Conservation (phyloP, 2,113 vertebrate species). For the Sakesphorus luctuosus region DNA sequence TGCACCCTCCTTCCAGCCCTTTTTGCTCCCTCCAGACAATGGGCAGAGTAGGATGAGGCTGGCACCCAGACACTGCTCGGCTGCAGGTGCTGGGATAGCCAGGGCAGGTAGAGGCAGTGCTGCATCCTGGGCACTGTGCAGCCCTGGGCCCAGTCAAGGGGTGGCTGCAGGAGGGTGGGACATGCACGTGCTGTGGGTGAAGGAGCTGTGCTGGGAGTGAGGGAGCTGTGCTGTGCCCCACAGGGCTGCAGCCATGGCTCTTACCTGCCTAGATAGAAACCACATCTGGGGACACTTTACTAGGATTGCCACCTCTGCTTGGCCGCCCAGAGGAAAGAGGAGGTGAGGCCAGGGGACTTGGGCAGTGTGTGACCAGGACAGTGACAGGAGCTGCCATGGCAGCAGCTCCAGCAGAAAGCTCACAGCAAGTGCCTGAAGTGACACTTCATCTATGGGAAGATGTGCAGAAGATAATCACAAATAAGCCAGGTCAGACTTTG, state of each 20-base stretch:
- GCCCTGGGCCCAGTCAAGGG: neutral
- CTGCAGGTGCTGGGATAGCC: neutral
- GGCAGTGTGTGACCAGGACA: neutral
- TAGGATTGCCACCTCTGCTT: neutral
- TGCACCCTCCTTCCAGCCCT: neutral
- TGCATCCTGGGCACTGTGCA: neutral
- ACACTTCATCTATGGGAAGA: neutral
- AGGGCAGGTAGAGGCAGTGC: accelerated
- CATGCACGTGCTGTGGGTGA: neutral
- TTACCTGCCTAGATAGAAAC: neutral
- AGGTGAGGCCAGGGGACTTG: neutral
- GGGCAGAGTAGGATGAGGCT: neutral
- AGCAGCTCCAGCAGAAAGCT: neutral
- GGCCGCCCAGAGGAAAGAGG: neutral
- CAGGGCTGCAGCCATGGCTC: accelerated
- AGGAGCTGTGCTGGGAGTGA: too few species aligned
- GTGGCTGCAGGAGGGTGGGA: neutral
- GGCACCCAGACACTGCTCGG: neutral
- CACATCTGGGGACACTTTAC: neutral
- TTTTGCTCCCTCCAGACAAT: neutral
- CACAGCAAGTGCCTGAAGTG: neutral
- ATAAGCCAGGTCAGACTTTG: neutral
- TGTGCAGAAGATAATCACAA: neutral
- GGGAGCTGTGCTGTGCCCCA: too few species aligned
- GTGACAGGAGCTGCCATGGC: accelerated